phyloP scores from a whole-genome alignment of 2,888 invertebrate species.

The Sarcophaga rosellei region DNA sequence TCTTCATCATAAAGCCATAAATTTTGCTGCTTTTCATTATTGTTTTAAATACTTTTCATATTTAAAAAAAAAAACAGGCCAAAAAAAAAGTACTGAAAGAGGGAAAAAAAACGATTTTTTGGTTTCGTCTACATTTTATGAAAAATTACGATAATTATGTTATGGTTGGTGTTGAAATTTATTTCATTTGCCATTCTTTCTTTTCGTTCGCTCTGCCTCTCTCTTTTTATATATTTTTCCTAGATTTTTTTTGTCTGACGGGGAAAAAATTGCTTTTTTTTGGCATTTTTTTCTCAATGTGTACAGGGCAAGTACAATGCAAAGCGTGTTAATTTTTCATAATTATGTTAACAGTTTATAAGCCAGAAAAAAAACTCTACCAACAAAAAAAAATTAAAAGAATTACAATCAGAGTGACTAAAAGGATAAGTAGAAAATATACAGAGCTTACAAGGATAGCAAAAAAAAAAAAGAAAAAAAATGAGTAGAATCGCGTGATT shows the following conservation, averaged over 20 bases:
- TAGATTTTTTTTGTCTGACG: constrained; percentile 25
- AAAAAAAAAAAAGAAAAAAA: constrained; percentile 20
- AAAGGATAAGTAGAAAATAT: neutral
- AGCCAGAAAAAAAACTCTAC: constrained; percentile 15
- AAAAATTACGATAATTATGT: constrained; percentile 66
- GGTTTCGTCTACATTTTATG: constrained; percentile 31
- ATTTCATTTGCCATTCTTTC: constrained; percentile 49
- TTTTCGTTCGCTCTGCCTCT: neutral
- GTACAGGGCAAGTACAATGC: constrained; percentile 44
- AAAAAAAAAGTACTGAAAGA: constrained; percentile 8
- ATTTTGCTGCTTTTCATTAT: constrained; percentile 28
- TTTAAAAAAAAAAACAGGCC: neutral
- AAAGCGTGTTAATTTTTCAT: constrained; percentile 68
- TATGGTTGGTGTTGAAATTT: constrained; percentile 64
- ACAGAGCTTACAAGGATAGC: constrained; percentile 50
- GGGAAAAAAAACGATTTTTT: constrained; percentile 10
- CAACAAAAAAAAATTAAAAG: constrained; percentile 36
- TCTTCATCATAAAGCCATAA: constrained; percentile 26
- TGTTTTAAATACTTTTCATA: constrained; percentile 10
- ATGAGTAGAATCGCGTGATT: constrained; percentile 48
- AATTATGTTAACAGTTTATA: constrained; percentile 68
- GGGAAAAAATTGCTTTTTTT: neutral
- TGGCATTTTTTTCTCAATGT: neutral
- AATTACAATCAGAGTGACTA: constrained; percentile 22
- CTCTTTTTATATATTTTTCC: constrained; percentile 20